Base-by-base conservation (phyloP, 2,113 vertebrate genomes). In the Campylomormyrus tamandua region DNA sequence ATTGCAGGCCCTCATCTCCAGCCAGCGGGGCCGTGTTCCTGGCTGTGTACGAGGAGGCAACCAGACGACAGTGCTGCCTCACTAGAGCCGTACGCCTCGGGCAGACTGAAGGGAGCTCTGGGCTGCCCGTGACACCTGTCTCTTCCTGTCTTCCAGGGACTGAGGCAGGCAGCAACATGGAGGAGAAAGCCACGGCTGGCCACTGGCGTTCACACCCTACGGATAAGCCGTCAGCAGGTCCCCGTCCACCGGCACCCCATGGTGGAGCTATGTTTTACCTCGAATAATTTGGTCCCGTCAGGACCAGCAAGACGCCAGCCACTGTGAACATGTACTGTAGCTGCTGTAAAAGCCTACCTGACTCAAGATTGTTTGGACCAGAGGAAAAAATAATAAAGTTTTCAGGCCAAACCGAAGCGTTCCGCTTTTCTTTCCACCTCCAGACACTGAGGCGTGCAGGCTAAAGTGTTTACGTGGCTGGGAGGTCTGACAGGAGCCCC, bases 361-460 rank as follows among this genome's bases (percentile, higher is more conserved):
- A 45, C 42, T 53, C 31, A n/a, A 88, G 15, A 48, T 17, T 83
- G 70, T 95, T 93, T 92, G 93, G 90, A 93, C 91, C 92, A 46
- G 62, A 94, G 94, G 94, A 91, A 89, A 13, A 89, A 90, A 84
- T 48, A 92, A 31, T 90, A 49, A 89, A 92, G 90, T 92, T 93
- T 93, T 91, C 66, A 90, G 49, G 45, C 89, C 86, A 91, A 92
- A 93, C 89, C 92, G 48, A 91, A 92, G 31, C 94, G 42, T 74
- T 91, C 48, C 90, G 31, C 46, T 31, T 7, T 87, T 90, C 50
- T 87, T 89, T 70, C 83, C 62, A 80, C 48, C 24, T 74, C 27
- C 21, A 80, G 53, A 87, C 88, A 53, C 83, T 27, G 58, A 87
- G 21, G 74, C 46, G 8, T 83, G 62, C 42, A 83, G 31, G 77